A percentile compares a stretch with the other conserved stretches of the same genome.
Conservation (phyloP, 2,797 vertebrate species). For the Chelmon rostratus region DNA sequence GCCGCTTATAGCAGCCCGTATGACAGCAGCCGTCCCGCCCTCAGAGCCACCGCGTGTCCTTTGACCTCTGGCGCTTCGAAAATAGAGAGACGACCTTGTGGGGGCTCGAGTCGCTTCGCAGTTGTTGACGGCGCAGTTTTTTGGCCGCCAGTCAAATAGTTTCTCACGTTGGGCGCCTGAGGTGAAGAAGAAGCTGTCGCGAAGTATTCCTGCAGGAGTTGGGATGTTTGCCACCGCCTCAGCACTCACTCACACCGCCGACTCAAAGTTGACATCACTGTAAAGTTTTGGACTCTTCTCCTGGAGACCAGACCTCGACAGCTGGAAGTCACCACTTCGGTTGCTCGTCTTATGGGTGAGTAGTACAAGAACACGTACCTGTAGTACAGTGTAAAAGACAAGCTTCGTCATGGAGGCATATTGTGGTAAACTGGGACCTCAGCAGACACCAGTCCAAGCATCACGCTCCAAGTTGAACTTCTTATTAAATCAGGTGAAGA, state of each 20-base stretch:
- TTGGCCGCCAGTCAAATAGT: conserved; percentile 44
- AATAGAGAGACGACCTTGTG: conserved; percentile 75
- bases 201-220: conserved; percentile 15
- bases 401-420: too few relatives aligned
- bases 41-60: conserved; percentile 54
- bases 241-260: background rate
- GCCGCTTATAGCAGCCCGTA: conserved; percentile 36
- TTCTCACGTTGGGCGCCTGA: conserved; percentile 11
- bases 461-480: background rate
- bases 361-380: background rate
- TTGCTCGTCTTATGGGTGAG: conserved; percentile 59
- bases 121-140: conserved; percentile 63
- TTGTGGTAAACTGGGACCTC: too few relatives aligned
- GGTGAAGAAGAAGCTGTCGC: background rate
- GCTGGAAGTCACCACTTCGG: background rate
- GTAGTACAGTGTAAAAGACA: background rate
- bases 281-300: conserved; percentile 13
- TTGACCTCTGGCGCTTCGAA: conserved; percentile 74
- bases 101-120: conserved; percentile 55
- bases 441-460: background rate
- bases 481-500: conserved; percentile 2
- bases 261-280: conserved; percentile 23
- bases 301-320: background rate
- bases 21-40: conserved; percentile 58
- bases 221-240: conserved; percentile 5